A percentile compares a stretch with the other conserved stretches of the same genome.
phyloP scores from a whole-genome alignment of 2,797 vertebrate genomes.

The Loris lydekkerianus region DNA sequence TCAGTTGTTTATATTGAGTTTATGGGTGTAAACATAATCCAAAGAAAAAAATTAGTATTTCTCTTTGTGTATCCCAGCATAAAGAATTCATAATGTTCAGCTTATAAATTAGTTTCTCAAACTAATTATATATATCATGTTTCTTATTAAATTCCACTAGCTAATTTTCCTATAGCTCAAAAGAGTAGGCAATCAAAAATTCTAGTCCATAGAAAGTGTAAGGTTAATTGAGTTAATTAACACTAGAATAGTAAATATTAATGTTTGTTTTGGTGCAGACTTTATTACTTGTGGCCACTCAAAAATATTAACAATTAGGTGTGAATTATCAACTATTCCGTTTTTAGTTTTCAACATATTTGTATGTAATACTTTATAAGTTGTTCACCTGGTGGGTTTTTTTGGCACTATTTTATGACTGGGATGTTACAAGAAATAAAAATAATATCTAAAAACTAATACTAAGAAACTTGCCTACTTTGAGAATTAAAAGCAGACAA shows the following conservation, averaged over 20 bases:
- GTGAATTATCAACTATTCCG: conserved; percentile 11
- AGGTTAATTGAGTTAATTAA: neutral
- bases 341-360: conserved; percentile 5
- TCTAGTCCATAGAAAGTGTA: neutral
- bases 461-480: neutral
- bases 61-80: neutral
- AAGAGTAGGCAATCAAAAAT: neutral
- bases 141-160: conserved; percentile 6
- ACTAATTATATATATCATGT: neutral
- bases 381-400: conserved; percentile 48
- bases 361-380: conserved; percentile 9
- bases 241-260: neutral
- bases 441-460: conserved; percentile 47
- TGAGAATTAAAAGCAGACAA: neutral
- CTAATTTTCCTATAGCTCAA: neutral
- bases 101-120: neutral
- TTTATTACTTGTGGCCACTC: neutral
- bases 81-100: neutral
- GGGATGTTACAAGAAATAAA: conserved; percentile 61
- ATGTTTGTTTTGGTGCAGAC: neutral
- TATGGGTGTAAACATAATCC: neutral
- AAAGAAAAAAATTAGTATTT: neutral
- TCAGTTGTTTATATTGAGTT: neutral
- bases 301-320: conserved; percentile 27
- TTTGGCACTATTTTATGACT: conserved; percentile 30